A percentile compares a stretch with the other conserved stretches of the same genome.
Evolutionary conservation across 2,113 vertebrate genomes (phyloP).

Genomic region (Odocoileus hemionus): DNA sequence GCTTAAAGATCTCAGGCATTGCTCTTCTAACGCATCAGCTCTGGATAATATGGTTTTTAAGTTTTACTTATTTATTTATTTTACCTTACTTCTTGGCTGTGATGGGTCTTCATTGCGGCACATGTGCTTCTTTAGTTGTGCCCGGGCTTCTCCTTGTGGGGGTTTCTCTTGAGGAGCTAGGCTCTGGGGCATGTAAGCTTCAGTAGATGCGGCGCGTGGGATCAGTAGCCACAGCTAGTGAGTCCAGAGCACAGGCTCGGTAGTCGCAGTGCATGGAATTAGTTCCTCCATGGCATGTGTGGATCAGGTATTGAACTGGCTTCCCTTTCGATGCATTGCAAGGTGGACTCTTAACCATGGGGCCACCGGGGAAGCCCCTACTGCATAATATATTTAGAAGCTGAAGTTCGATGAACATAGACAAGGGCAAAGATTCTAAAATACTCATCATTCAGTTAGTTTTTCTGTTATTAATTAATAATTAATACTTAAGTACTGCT

Average conservation of each 20-base stretch:
- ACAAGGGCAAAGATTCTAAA: not conserved
- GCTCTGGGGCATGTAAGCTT: not conserved
- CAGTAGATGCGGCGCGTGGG: accelerated
- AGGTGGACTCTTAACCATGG: not conserved
- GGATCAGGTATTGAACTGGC: not conserved
- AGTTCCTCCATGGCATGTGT: not conserved
- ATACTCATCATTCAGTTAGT: not conserved
- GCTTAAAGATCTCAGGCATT: not conserved
- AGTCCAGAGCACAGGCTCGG: not conserved
- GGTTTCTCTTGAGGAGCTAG: not conserved
- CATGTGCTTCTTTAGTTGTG: not conserved
- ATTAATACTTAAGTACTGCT: not conserved
- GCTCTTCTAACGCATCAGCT: not conserved
- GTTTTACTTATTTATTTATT: not conserved
- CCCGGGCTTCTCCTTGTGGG: not conserved
- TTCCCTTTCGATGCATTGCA: not conserved
- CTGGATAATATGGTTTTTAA: not conserved
- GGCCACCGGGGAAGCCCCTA: not conserved
- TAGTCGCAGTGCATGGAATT: not conserved
- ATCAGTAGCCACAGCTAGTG: not conserved
- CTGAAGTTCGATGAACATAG: not conserved
- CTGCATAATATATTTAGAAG: not conserved
- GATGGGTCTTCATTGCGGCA: not conserved
- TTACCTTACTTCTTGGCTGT: not conserved
- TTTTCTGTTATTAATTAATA: not conserved